Conservation (phyloP, 2,113 vertebrate genomes). For the Rafetus swinhoei region DNA sequence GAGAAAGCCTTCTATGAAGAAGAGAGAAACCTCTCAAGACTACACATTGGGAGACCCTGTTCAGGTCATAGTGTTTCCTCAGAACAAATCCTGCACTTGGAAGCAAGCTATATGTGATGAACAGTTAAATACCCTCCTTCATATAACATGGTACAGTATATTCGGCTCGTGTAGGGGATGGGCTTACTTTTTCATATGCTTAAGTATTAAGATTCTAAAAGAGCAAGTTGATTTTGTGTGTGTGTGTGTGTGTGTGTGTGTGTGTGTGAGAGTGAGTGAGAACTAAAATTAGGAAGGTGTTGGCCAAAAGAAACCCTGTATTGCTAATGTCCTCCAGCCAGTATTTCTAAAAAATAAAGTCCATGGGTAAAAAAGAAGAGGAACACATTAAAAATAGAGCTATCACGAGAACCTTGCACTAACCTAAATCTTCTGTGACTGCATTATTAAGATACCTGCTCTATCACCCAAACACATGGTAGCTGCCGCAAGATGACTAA, state of each 20-base stretch:
- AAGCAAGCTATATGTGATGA: neutral
- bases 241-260: too few species aligned
- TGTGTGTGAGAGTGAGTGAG: neutral
- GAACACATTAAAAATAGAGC: slow-evolving; percentile 70
- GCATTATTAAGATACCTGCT: slow-evolving; percentile 72
- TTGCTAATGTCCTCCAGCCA: neutral
- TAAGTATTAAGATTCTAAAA: neutral
- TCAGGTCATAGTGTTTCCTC: rapidly evolving
- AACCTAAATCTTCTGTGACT: slow-evolving; percentile 73
- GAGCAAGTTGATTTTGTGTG: neutral
- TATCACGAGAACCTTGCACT: slow-evolving; percentile 66
- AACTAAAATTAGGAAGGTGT: neutral
- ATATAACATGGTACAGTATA: neutral
- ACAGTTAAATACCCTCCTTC: neutral
- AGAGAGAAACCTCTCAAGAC: neutral
- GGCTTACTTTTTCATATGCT: neutral
- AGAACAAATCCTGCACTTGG: neutral
- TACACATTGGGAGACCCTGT: neutral
- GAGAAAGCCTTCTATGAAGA: neutral
- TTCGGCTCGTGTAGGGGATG: neutral
- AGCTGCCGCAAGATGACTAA: slow-evolving; percentile 59
- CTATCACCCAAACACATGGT: slow-evolving; percentile 67
- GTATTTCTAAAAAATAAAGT: rapidly evolving
- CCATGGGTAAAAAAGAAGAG: neutral
- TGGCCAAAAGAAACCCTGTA: neutral